Percentiles rank a stretch among this genome's conserved stretches.
These are phyloP conservation scores for Lophochroa leadbeateri DNA, from an alignment of 2,113 vertebrate genomes.

Conservation along the genomic window DNA sequence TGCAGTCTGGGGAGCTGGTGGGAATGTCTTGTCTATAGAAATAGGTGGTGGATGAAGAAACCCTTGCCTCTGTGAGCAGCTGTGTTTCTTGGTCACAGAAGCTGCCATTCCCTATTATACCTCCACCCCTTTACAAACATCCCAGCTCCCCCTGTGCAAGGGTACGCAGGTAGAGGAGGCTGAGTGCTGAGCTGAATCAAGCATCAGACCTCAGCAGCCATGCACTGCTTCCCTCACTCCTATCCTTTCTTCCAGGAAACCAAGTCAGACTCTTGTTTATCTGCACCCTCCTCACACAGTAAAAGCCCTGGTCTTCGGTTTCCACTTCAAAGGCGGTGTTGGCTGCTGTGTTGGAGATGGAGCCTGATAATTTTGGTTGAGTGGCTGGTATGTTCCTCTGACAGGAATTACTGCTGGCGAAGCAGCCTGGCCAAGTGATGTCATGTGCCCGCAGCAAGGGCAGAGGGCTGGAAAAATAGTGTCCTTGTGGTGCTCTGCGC, in stretches of 20 bases:
- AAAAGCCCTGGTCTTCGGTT: constrained; percentile 21
- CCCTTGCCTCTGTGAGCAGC: neutral
- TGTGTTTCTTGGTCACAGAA: neutral
- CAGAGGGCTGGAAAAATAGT: neutral
- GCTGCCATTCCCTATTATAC: neutral
- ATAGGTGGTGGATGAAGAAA: neutral
- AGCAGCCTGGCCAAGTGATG: neutral
- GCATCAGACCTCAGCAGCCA: no score
- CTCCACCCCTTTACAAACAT: neutral
- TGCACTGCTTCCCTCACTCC: no score
- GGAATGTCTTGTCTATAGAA: no score
- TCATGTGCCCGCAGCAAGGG: neutral
- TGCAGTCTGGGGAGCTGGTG: neutral
- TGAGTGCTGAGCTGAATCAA: no score
- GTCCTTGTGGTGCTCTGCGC: neutral
- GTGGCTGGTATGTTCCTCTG: constrained; percentile 11
- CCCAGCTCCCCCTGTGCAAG: no score
- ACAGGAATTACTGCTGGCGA: constrained; percentile 36
- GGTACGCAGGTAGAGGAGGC: no score
- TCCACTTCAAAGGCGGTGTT: constrained; percentile 50
- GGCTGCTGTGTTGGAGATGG: constrained; percentile 46
- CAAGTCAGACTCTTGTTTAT: no score
- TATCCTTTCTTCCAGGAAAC: no score
- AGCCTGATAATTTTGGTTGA: constrained; percentile 65
- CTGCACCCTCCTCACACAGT: no score